These are phyloP conservation scores for Lasioglossum pauxillum DNA, from an alignment of 2,888 invertebrate species.

Conservation along the genomic window DNA sequence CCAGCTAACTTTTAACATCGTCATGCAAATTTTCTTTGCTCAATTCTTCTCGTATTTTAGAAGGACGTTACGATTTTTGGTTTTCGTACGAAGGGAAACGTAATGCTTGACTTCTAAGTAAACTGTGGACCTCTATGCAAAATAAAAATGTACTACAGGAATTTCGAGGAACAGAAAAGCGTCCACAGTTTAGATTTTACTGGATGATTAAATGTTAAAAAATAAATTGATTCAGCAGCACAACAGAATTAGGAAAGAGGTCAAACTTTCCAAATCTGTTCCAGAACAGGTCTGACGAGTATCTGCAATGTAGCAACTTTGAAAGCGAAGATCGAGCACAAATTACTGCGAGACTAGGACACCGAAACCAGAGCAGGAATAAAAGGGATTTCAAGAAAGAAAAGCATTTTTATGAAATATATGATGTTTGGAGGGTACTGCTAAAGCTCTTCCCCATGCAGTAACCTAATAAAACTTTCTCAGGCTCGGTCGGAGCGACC, in stretches of 20 bases:
- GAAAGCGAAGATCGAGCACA: neutral
- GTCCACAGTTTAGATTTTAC: neutral
- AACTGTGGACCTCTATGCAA: too few species aligned
- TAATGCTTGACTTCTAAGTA: too few species aligned
- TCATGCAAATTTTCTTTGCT: neutral
- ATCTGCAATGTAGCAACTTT: neutral
- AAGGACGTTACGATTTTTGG: too few species aligned
- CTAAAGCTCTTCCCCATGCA: neutral
- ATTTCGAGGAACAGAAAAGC: neutral
- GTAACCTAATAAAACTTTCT: constrained; percentile 51
- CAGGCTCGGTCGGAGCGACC: constrained; percentile 44
- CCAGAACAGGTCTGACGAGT: too few species aligned
- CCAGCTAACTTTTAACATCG: neutral
- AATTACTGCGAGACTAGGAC: neutral
- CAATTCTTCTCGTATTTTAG: neutral
- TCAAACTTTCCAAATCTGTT: neutral
- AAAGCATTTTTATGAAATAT: neutral
- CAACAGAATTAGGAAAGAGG: neutral
- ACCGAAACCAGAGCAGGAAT: neutral
- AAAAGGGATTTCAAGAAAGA: neutral
- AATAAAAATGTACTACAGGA: too few species aligned
- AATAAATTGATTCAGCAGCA: neutral
- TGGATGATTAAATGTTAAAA: neutral
- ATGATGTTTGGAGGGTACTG: neutral
- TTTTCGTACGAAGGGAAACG: too few species aligned